These are phyloP conservation scores for Melinaea menophilus DNA, from an alignment of 2,888 invertebrate genomes.

Conservation along the genomic window DNA sequence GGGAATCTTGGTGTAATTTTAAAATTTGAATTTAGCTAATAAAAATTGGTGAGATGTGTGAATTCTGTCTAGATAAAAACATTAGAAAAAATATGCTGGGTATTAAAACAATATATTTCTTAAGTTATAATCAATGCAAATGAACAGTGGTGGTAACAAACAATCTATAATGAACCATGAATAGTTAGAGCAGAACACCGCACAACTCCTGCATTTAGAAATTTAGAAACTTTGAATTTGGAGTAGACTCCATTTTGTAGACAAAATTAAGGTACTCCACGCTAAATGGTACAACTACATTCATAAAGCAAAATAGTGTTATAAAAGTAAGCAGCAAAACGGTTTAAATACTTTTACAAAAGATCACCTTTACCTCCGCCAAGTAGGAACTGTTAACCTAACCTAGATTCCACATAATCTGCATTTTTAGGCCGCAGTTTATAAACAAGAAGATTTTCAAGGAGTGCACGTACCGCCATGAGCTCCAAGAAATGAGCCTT, in stretches of 20 bases:
- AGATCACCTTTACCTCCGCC: constrained; percentile 15
- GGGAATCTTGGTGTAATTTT: background rate
- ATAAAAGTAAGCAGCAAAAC: background rate
- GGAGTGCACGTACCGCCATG: background rate
- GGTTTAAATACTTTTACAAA: constrained; percentile 1
- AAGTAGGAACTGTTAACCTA: constrained; percentile 22
- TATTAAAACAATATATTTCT: too few relatives aligned
- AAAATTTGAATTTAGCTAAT: background rate
- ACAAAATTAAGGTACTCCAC: too few relatives aligned
- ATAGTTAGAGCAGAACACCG: too few relatives aligned
- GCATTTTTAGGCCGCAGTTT: constrained; percentile 12
- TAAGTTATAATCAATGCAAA: too few relatives aligned
- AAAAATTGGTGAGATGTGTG: background rate
- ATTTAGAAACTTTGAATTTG: too few relatives aligned
- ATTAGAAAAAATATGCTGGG: too few relatives aligned
- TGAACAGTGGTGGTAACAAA: too few relatives aligned
- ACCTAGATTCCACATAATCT: constrained; percentile 15
- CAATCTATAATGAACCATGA: too few relatives aligned
- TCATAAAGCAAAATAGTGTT: background rate
- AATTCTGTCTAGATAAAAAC: background rate
- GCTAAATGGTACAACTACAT: background rate
- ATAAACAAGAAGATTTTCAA: constrained; percentile 10
- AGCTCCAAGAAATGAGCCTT: constrained; percentile 7
- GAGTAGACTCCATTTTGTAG: too few relatives aligned
- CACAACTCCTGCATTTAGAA: too few relatives aligned